These are phyloP conservation scores for Gortyna flavago DNA, from an alignment of 2,888 invertebrate genomes.

Conservation along the genomic window DNA sequence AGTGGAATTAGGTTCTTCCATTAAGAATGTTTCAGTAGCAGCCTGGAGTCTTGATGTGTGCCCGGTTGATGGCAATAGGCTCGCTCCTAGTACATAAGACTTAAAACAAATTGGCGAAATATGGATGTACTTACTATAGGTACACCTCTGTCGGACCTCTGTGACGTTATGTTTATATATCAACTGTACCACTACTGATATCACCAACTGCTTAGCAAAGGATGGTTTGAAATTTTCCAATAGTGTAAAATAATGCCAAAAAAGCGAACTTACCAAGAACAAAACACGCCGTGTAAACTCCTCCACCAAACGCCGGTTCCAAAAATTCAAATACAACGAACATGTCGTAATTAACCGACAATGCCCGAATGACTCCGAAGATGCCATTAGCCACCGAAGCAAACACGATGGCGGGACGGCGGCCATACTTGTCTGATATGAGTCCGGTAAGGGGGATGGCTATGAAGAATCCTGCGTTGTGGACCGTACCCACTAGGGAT, in stretches of 20 bases:
- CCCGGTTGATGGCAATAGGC: neutral
- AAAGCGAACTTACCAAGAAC: constrained; percentile 88
- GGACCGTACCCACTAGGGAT: constrained; percentile 93
- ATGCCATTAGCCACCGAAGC: constrained; percentile 89
- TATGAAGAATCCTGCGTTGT: constrained; percentile 93
- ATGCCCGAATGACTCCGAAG: constrained; percentile 90
- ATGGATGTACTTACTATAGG: too few species aligned
- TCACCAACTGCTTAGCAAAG: neutral
- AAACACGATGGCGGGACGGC: constrained; percentile 90
- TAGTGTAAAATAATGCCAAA: too few species aligned
- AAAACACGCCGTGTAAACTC: constrained; percentile 91
- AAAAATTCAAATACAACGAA: constrained; percentile 90
- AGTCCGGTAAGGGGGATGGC: constrained; percentile 93
- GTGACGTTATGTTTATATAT: neutral
- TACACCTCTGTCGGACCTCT: too few species aligned
- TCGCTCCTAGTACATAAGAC: neutral
- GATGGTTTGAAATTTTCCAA: neutral
- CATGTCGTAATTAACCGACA: constrained; percentile 90
- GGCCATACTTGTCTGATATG: constrained; percentile 92
- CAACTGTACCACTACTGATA: neutral
- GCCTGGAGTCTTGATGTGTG: too few species aligned
- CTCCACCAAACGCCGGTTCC: constrained; percentile 90
- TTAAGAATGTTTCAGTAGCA: too few species aligned
- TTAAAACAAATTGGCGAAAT: too few species aligned
- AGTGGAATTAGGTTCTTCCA: too few species aligned